These are phyloP conservation scores for Sturnus vulgaris DNA, from an alignment of 2,113 vertebrate genomes.

Conservation along the genomic window DNA sequence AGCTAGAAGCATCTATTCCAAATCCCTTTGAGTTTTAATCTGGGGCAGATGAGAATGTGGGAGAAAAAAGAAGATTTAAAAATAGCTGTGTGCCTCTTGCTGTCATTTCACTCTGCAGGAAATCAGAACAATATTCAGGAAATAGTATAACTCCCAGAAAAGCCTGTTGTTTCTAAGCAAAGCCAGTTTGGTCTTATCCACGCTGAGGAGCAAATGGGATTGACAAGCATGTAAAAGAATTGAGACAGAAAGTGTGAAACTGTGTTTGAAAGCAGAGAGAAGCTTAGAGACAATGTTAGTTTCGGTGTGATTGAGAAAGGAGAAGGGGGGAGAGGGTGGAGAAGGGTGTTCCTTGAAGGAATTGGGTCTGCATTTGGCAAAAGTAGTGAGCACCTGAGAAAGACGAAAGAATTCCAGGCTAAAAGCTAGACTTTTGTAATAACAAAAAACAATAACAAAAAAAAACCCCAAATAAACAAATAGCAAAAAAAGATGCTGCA, in stretches of 20 bases:
- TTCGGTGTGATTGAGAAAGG: background rate
- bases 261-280: slow-evolving; percentile 45
- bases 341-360: background rate
- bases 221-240: slow-evolving; percentile 54
- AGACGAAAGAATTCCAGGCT: background rate
- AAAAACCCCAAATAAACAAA: background rate
- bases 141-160: slow-evolving; percentile 24
- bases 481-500: background rate
- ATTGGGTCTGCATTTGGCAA: background rate
- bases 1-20: background rate
- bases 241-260: slow-evolving; percentile 47
- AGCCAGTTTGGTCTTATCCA: slow-evolving; percentile 16
- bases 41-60: background rate
- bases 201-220: slow-evolving; percentile 1
- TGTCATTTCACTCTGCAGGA: background rate
- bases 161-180: slow-evolving; percentile 37
- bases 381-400: background rate
- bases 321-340: background rate
- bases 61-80: background rate
- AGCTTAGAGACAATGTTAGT: background rate
- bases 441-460: background rate
- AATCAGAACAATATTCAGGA: slow-evolving; percentile 25
- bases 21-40: slow-evolving; percentile 23
- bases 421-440: background rate
- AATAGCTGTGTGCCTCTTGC: slow-evolving; percentile 25